Evolutionary conservation across 1,140 invertebrate species (phyloP).

Genomic region (Thaumetopoea pityocampa): DNA sequence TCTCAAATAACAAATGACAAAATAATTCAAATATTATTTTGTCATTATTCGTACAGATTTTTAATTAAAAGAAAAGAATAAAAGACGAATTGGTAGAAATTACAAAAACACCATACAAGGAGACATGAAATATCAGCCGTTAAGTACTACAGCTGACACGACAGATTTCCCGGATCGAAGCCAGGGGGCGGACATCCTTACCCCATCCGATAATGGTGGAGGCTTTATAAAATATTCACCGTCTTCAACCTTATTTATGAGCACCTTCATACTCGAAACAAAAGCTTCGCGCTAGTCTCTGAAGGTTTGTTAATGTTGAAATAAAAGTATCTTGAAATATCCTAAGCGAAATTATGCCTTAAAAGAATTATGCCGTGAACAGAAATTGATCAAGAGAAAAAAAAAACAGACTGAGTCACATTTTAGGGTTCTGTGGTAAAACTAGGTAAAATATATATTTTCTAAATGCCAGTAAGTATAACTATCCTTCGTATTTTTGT

Average conservation of each 20-base stretch:
- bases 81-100: too few relatives aligned
- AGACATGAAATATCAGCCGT: conserved; percentile 8
- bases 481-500: too few relatives aligned
- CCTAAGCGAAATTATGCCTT: conserved; percentile 12
- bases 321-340: conserved; percentile 6
- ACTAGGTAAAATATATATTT: too few relatives aligned
- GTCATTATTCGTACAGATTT: too few relatives aligned
- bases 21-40: too few relatives aligned
- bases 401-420: too few relatives aligned
- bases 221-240: conserved; percentile 62
- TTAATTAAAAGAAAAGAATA: too few relatives aligned
- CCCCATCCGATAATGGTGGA: conserved; percentile 55
- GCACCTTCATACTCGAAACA: conserved; percentile 41
- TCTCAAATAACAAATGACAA: too few relatives aligned
- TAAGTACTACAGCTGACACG: conserved; percentile 23
- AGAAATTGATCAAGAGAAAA: too few relatives aligned
- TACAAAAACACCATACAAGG: not conserved
- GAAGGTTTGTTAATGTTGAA: conserved; percentile 24
- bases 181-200: conserved; percentile 38
- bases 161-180: conserved; percentile 48
- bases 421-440: too few relatives aligned
- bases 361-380: too few relatives aligned
- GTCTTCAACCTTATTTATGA: conserved; percentile 55
- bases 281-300: conserved; percentile 34
- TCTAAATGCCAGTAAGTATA: too few relatives aligned